Evolutionary conservation across 2,113 vertebrate species (phyloP).

Genomic region (Parotia lawesii): DNA sequence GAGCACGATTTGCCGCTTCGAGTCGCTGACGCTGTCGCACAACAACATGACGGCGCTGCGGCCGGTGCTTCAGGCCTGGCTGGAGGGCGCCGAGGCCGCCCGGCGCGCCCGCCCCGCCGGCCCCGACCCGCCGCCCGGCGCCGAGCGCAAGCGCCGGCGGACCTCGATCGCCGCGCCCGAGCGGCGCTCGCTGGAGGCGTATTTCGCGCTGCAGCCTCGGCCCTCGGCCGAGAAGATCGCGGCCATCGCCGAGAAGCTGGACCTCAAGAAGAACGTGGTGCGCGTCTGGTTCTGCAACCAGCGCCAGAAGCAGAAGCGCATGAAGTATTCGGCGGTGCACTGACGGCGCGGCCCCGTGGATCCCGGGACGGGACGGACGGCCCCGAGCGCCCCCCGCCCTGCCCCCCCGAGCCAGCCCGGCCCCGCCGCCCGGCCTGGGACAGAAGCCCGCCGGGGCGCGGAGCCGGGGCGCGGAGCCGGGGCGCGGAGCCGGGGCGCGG

Average conservation of each 20-base stretch:
- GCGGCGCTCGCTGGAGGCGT: constrained; percentile 93
- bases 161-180: constrained; percentile 95
- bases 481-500: neutral
- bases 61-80: constrained; percentile 70
- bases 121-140: constrained; percentile 82
- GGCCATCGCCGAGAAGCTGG: constrained; percentile 94
- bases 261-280: constrained; percentile 98
- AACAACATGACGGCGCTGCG: too few relatives aligned
- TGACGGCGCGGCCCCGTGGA: constrained; percentile 51
- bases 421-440: constrained; percentile 4
- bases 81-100: constrained; percentile 89
- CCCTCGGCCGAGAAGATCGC: constrained; percentile 97
- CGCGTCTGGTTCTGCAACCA: constrained; percentile 99
- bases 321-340: constrained; percentile 95
- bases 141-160: constrained; percentile 86
- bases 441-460: neutral
- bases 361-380: neutral
- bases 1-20: too few relatives aligned
- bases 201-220: constrained; percentile 93
- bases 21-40: too few relatives aligned
- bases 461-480: neutral
- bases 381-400: too few relatives aligned
- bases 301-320: constrained; percentile 97
- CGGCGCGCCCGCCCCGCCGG: constrained; percentile 83
- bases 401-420: neutral